A percentile compares a stretch with the other conserved stretches of the same genome.
Conservation (phyloP, 2,888 invertebrate genomes). For the Eurytoma californica region DNA sequence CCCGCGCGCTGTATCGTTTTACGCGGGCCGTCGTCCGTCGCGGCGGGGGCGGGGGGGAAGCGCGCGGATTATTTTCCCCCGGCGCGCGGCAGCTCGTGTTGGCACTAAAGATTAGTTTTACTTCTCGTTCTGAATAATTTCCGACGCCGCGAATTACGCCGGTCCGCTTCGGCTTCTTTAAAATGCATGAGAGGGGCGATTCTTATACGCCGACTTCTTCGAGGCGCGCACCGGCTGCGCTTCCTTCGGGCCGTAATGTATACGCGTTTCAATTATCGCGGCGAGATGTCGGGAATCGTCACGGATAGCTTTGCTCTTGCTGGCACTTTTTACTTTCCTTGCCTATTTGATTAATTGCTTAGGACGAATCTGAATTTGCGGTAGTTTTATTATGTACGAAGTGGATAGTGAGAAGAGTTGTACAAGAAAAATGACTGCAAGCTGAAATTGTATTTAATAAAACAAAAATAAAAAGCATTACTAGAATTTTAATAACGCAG, state of each 20-base stretch:
- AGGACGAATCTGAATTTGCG: neutral
- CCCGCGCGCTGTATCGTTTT: conserved; percentile 22
- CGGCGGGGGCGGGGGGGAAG: neutral
- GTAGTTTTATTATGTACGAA: too few relatives aligned
- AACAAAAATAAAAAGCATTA: too few relatives aligned
- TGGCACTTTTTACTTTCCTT: neutral
- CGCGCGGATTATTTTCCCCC: conserved; percentile 31
- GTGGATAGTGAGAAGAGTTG: too few relatives aligned
- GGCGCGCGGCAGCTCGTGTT: conserved; percentile 31
- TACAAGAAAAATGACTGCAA: too few relatives aligned
- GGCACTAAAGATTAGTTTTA: conserved; percentile 48
- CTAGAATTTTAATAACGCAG: too few relatives aligned
- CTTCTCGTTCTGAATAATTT: conserved; percentile 42
- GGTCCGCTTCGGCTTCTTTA: conserved; percentile 34
- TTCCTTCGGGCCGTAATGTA: neutral
- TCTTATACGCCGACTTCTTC: neutral
- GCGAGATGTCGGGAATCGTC: neutral
- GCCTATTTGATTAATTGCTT: neutral
- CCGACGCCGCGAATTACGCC: conserved; percentile 23
- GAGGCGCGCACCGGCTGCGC: neutral
- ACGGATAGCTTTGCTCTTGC: neutral
- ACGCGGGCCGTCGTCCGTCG: conserved; percentile 16
- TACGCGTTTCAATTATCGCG: conserved; percentile 23
- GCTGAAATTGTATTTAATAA: too few relatives aligned
- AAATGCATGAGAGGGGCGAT: conserved; percentile 39